phyloP scores from a whole-genome alignment of 2,888 invertebrate genomes.

The Cryptocheilus praepositus region DNA sequence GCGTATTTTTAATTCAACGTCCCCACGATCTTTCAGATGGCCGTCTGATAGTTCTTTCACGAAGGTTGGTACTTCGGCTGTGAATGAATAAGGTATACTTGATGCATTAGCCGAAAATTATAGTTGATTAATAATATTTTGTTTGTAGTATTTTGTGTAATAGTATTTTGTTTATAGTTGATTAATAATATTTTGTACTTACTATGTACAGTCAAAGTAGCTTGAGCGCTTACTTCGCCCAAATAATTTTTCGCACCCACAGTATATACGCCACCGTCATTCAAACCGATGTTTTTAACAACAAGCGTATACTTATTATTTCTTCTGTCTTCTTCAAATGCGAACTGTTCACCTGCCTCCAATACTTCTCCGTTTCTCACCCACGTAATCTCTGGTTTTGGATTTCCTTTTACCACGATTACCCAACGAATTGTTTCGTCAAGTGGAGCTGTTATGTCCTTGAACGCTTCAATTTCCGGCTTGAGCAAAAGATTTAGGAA shows the following conservation, averaged over 20 bases:
- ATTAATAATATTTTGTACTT: no score
- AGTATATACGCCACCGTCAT: conserved; percentile 87
- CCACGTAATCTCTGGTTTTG: conserved; percentile 93
- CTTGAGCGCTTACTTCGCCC: conserved; percentile 83
- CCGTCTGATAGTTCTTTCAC: conserved; percentile 82
- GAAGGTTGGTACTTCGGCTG: conserved; percentile 87
- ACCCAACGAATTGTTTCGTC: conserved; percentile 87
- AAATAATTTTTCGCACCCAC: conserved; percentile 86
- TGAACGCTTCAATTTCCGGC: conserved; percentile 87
- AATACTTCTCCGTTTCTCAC: conserved; percentile 80
- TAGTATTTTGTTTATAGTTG: no score
- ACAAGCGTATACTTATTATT: conserved; percentile 83
- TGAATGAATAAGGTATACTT: conserved; percentile 35
- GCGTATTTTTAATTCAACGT: conserved; percentile 82
- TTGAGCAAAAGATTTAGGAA: conserved; percentile 86
- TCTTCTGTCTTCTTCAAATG: conserved; percentile 79
- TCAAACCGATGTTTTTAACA: conserved; percentile 82
- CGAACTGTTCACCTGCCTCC: conserved; percentile 78
- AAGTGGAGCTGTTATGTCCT: conserved; percentile 84
- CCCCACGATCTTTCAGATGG: conserved; percentile 83
- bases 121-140: background rate
- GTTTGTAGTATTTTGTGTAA: no score
- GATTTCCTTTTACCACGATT: conserved; percentile 91
- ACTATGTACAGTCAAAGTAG: conserved; percentile 85
- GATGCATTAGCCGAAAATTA: background rate